A percentile compares a stretch with the other conserved stretches of the same genome.
Evolutionary conservation across 2,113 vertebrate species (phyloP).

Genomic region (Mungos mungo): DNA sequence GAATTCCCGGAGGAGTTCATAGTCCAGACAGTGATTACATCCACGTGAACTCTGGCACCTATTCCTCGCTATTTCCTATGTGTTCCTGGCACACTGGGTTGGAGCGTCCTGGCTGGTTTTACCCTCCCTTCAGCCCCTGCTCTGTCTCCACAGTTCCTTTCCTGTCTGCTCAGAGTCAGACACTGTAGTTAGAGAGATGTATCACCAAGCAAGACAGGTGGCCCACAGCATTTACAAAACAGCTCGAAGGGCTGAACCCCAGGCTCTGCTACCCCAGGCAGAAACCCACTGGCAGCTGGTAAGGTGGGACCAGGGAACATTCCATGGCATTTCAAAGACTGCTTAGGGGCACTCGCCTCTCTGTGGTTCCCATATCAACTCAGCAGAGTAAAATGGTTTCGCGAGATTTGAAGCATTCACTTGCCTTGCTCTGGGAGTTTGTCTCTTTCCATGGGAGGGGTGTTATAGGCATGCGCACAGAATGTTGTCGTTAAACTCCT

Average conservation of each 20-base stretch:
- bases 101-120: not conserved
- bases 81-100: not conserved
- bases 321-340: no score
- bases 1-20: not conserved
- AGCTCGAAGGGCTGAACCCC: not conserved
- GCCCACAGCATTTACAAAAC: not conserved
- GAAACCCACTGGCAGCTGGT: not conserved
- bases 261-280: not conserved
- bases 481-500: not conserved
- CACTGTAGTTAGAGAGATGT: not conserved
- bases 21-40: not conserved
- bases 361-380: not conserved
- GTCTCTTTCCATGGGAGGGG: not conserved
- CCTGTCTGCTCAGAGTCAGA: not conserved
- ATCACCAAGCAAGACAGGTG: accelerated
- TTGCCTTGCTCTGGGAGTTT: not conserved
- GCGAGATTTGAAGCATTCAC: not conserved
- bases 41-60: not conserved
- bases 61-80: not conserved
- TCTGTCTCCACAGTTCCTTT: not conserved
- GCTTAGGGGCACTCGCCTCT: not conserved
- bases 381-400: not conserved
- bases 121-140: no score
- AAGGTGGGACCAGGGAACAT: not conserved
- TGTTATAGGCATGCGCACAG: not conserved